Evolutionary conservation across 2,113 vertebrate species (phyloP).

Genomic region (Peucedramus taeniatus): DNA sequence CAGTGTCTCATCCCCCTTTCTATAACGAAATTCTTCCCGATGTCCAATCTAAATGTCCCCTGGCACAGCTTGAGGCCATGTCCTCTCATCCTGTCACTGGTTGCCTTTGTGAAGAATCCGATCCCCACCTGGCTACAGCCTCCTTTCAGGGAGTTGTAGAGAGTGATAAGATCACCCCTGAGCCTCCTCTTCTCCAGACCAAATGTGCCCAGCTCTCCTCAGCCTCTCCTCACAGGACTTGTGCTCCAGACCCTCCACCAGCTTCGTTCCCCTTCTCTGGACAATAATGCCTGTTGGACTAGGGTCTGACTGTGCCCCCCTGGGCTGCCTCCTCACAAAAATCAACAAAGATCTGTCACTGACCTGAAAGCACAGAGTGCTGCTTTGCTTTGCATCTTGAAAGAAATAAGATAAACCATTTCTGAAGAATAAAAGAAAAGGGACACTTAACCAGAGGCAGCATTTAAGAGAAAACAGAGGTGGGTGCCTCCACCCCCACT

Average conservation of each 20-base stretch:
- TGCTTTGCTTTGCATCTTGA: not conserved
- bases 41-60: not conserved
- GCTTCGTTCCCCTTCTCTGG: not conserved
- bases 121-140: accelerated
- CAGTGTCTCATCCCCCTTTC: not conserved
- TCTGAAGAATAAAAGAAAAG: not conserved
- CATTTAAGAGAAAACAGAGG: not conserved
- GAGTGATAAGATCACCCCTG: not conserved
- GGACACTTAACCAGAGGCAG: not conserved
- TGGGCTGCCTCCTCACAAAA: not conserved
- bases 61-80: not conserved
- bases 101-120: not conserved
- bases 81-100: not conserved
- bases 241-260: not conserved
- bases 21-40: not conserved
- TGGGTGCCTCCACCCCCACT: accelerated
- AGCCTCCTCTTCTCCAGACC: not conserved
- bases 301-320: not conserved
- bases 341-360: not conserved
- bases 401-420: not conserved
- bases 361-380: not conserved
- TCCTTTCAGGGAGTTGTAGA: not conserved
- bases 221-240: not conserved
- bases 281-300: not conserved
- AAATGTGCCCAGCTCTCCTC: not conserved